Percentiles rank a stretch among this genome's conserved stretches.
Conservation (phyloP, 1,140 invertebrate genomes). For the Drosophila teissieri region DNA sequence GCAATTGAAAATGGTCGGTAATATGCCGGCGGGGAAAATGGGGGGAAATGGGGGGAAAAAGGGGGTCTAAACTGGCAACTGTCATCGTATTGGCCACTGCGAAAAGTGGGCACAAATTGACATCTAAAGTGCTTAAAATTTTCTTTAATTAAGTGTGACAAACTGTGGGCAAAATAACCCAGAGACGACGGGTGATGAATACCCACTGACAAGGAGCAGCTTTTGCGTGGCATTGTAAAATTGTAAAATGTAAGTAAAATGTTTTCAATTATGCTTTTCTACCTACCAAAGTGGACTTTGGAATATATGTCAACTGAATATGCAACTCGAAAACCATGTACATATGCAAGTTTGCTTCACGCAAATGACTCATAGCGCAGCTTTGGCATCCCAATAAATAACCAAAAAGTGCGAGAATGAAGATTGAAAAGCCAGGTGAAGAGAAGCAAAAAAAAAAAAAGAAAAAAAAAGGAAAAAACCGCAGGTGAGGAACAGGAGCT, state of each 20-base stretch:
- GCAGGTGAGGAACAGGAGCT: not conserved
- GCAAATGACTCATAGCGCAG: not conserved
- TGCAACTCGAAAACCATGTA: too few relatives aligned
- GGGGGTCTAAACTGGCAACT: conserved; percentile 56
- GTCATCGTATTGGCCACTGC: conserved; percentile 64
- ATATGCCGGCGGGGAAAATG: not conserved
- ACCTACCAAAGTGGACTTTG: not conserved
- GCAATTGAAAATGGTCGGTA: conserved; percentile 18
- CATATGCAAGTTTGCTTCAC: too few relatives aligned
- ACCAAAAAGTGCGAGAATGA: not conserved
- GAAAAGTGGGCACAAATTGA: conserved; percentile 79
- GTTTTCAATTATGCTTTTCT: too few relatives aligned
- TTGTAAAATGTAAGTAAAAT: not conserved
- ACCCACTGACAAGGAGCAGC: not conserved
- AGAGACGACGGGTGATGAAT: not conserved
- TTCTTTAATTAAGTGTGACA: conserved; percentile 84
- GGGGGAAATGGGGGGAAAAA: too few relatives aligned
- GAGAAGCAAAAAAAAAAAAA: not conserved
- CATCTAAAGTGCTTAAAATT: conserved; percentile 83
- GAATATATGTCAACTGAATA: not conserved
- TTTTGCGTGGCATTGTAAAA: not conserved
- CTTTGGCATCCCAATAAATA: conserved; percentile 1
- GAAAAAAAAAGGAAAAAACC: too few relatives aligned
- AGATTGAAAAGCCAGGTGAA: not conserved
- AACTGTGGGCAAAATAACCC: conserved; percentile 65